These are phyloP conservation scores for Callaeas wilsoni DNA, from an alignment of 2,113 vertebrate genomes.

Conservation along the genomic window DNA sequence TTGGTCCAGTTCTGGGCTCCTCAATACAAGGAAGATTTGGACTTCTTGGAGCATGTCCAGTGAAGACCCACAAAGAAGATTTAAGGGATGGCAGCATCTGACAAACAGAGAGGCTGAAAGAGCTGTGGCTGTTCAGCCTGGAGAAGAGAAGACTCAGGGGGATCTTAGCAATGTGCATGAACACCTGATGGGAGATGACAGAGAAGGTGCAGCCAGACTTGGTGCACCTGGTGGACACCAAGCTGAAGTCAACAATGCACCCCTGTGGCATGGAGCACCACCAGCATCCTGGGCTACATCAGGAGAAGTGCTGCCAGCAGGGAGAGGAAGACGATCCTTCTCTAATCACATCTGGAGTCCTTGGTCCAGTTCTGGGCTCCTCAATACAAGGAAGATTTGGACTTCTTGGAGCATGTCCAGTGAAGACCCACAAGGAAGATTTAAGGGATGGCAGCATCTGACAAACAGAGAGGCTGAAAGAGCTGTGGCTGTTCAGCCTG, in stretches of 20 bases:
- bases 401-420: background rate
- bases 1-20: background rate
- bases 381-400: background rate
- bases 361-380: background rate
- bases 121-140: background rate
- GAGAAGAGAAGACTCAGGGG: background rate
- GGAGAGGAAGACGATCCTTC: background rate
- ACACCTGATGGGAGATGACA: background rate
- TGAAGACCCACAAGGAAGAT: background rate
- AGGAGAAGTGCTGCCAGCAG: background rate
- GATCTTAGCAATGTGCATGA: background rate
- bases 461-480: background rate
- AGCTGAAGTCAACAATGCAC: background rate
- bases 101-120: background rate
- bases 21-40: background rate
- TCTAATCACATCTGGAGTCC: background rate
- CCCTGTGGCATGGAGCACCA: background rate
- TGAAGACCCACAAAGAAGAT: background rate
- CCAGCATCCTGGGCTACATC: background rate
- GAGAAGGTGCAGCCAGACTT: background rate
- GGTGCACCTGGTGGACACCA: background rate
- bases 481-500: background rate
- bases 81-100: background rate
- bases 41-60: background rate
- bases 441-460: background rate